These are phyloP conservation scores for Diorhabda carinulata DNA, from an alignment of 1,140 invertebrate genomes.

Conservation along the genomic window DNA sequence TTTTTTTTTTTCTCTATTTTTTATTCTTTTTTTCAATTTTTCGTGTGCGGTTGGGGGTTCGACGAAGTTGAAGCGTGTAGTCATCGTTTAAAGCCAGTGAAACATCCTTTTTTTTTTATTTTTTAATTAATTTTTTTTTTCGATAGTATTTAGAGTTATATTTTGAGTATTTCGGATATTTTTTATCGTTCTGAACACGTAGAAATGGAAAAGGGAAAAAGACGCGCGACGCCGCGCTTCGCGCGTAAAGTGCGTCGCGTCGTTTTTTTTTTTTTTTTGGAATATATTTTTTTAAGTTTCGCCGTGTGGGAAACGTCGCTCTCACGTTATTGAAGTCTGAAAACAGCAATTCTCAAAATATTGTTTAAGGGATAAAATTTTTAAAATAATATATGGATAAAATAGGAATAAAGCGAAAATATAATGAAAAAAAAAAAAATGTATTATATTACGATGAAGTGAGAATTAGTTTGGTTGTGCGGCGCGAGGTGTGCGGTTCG, in stretches of 20 bases:
- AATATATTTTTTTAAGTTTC: conserved; percentile 46
- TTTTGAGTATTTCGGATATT: too few relatives aligned
- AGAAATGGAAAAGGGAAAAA: conserved; percentile 25
- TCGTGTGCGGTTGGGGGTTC: not conserved
- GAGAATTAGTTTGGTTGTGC: conserved; percentile 36
- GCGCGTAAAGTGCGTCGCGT: conserved; percentile 39
- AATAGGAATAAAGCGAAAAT: conserved; percentile 31
- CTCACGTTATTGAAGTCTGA: conserved; percentile 47
- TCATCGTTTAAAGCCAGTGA: not conserved
- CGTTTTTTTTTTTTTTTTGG: conserved; percentile 38
- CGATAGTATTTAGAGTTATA: too few relatives aligned
- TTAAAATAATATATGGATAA: conserved; percentile 41
- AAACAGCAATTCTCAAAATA: conserved; percentile 49
- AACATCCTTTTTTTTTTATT: not conserved
- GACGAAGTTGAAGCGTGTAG: not conserved
- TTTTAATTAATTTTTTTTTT: too few relatives aligned
- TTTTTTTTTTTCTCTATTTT: conserved; percentile 10
- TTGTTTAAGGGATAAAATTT: conserved; percentile 46
- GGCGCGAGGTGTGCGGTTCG: conserved; percentile 27
- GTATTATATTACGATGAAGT: conserved; percentile 33
- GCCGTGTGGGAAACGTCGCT: conserved; percentile 37
- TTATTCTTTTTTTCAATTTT: conserved; percentile 12
- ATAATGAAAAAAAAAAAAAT: conserved; percentile 31
- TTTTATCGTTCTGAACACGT: not conserved
- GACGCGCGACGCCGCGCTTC: conserved; percentile 39